Evolutionary conservation across 2,888 invertebrate genomes (phyloP).

Genomic region (Aleiodes leptofemur): DNA sequence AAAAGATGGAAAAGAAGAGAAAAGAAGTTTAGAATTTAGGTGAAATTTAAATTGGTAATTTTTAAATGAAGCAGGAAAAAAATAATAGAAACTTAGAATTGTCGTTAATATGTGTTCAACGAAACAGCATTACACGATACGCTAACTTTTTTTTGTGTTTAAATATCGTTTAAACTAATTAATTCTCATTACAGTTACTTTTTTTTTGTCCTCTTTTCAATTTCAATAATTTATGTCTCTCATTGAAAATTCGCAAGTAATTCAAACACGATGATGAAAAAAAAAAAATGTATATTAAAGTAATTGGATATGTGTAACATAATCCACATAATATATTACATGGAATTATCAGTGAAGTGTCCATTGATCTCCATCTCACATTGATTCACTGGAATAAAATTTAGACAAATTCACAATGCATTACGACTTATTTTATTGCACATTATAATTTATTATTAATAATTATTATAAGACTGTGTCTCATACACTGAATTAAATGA

Average conservation of each 20-base stretch:
- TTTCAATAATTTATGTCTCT: slow-evolving; percentile 31
- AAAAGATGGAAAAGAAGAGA: background rate
- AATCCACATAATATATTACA: slow-evolving; percentile 27
- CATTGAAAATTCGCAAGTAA: slow-evolving; percentile 30
- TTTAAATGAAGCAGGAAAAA: slow-evolving; percentile 3
- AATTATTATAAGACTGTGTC: slow-evolving; percentile 27
- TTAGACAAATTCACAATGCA: slow-evolving; percentile 29
- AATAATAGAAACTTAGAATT: slow-evolving; percentile 9
- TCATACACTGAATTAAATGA: slow-evolving; percentile 26
- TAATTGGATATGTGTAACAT: slow-evolving; percentile 42
- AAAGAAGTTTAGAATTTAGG: slow-evolving; percentile 14
- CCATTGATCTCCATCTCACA: slow-evolving; percentile 8
- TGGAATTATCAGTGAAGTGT: slow-evolving; percentile 25
- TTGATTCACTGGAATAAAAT: slow-evolving; percentile 41
- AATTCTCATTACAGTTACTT: background rate
- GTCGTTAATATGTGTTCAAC: slow-evolving; percentile 52
- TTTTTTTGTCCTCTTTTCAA: background rate
- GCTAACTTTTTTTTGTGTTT: slow-evolving; percentile 21
- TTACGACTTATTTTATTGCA: slow-evolving; percentile 39
- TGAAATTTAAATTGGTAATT: slow-evolving; percentile 17
- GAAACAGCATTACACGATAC: slow-evolving; percentile 20
- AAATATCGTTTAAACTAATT: background rate
- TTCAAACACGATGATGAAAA: background rate
- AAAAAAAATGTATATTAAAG: slow-evolving; percentile 36
- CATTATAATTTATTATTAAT: slow-evolving; percentile 7